Percentiles rank a stretch among this genome's conserved stretches.
phyloP scores from a whole-genome alignment of 2,888 invertebrate genomes.

The Pedicia rivosa region DNA sequence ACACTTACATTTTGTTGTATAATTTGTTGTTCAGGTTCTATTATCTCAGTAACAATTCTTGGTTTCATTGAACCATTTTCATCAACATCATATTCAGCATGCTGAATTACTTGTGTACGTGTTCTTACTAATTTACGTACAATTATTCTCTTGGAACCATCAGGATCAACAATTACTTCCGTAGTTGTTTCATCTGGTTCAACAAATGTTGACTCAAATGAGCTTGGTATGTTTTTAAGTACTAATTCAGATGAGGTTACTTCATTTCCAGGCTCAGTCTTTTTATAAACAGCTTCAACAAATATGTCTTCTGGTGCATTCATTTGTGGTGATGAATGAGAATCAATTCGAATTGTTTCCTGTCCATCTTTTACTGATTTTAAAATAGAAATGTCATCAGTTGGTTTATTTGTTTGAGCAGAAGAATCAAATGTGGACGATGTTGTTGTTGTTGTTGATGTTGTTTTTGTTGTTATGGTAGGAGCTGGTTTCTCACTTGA shows the following conservation, averaged over 20 bases:
- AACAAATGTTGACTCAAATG: slow-evolving; percentile 65
- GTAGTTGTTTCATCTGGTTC: slow-evolving; percentile 74
- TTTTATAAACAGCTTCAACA: slow-evolving; percentile 57
- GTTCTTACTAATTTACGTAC: slow-evolving; percentile 57
- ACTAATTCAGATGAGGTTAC: slow-evolving; percentile 50
- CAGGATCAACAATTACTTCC: slow-evolving; percentile 62
- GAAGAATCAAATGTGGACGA: no score
- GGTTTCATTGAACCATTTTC: slow-evolving; percentile 39
- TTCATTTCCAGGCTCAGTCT: slow-evolving; percentile 34
- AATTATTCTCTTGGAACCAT: slow-evolving; percentile 65
- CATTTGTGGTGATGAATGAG: slow-evolving; percentile 26
- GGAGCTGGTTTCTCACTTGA: no score
- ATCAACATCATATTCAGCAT: slow-evolving; percentile 35
- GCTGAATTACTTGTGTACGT: slow-evolving; percentile 37
- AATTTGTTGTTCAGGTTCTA: slow-evolving; percentile 19
- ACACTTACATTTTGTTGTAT: slow-evolving; percentile 24
- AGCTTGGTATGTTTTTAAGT: slow-evolving; percentile 52
- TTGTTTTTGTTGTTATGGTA: no score
- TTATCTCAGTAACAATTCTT: slow-evolving; percentile 32
- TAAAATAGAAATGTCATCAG: slow-evolving; percentile 52
- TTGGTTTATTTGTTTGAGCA: slow-evolving; percentile 29
- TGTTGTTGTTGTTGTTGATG: no score
- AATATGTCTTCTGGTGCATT: slow-evolving; percentile 38
- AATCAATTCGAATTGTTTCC: slow-evolving; percentile 57
- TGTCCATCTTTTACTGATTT: no score